phyloP scores from a whole-genome alignment of 2,888 invertebrate species.

The Lycocerus yunnanus region DNA sequence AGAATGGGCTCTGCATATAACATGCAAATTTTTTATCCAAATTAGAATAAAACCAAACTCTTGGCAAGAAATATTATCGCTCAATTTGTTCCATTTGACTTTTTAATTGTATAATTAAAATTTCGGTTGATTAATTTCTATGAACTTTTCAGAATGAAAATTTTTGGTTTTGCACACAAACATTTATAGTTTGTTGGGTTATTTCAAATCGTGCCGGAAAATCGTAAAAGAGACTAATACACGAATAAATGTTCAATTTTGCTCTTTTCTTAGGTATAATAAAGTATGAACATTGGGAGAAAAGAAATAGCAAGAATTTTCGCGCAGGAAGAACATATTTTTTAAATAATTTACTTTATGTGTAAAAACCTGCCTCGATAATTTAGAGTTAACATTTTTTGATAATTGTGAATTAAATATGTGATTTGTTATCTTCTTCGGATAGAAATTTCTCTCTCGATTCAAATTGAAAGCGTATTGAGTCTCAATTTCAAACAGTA shows the following conservation, averaged over 20 bases:
- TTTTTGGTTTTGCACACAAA: neutral
- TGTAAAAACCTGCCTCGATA: neutral
- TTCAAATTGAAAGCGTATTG: neutral
- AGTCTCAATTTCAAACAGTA: neutral
- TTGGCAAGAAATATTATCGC: neutral
- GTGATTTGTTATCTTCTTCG: neutral
- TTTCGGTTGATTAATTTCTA: neutral
- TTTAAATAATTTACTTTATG: neutral
- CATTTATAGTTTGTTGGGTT: neutral
- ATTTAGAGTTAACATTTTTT: neutral
- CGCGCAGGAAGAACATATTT: neutral
- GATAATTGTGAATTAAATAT: neutral
- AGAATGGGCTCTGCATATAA: conserved; percentile 12
- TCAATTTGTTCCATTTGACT: neutral
- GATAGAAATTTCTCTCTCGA: neutral
- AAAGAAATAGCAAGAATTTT: neutral
- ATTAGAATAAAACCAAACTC: neutral
- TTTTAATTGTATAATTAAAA: neutral
- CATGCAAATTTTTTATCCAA: conserved; percentile 3
- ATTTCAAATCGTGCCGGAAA: neutral
- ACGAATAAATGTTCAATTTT: conserved; percentile 17
- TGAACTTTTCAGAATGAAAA: neutral
- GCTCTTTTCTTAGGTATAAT: conserved; percentile 1
- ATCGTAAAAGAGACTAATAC: conserved; percentile 21
- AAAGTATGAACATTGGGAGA: neutral